Base-by-base conservation (phyloP, 2,888 invertebrate genomes). In the Anagyrus pseudococci region DNA sequence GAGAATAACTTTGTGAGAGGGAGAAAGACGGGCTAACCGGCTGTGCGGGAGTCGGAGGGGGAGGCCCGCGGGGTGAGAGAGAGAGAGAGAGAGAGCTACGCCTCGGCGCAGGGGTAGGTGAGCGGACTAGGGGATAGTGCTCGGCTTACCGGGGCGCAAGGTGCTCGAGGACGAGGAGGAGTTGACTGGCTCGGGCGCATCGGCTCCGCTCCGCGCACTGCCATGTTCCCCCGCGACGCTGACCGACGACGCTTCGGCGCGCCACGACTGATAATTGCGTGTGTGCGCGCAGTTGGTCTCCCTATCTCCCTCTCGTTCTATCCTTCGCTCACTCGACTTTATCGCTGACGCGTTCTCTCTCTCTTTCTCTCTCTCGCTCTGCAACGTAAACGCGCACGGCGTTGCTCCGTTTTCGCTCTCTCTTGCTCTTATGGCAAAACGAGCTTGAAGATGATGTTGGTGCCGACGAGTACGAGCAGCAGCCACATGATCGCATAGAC, bases 401-500 rank as follows among this genome's bases (percentile, higher is more conserved):
- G n/a, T n/a, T n/a, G n/a, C n/a, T n/a, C n/a, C n/a, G n/a, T n/a
- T n/a, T n/a, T 37, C 8, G 33, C 15, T 8, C 10, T 22, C 19
- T 25, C n/a, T n/a, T n/a, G n/a, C n/a, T n/a, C n/a, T 55, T 46
- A 65, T 8, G 66, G 52, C 19, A 58, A 40, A 4, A 64, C 20
- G 1, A 53, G 3, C 10, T 64, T 52, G 25, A 64, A 62, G 23
- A 64, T 17, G 8, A 64, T 2, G 33, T 62, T 64, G 1, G 58
- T 25, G 17, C 48, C 58, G 2, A 64, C 54, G 3, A 72, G 60
- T 6, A 70, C 62, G 23, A 72, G 41, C 13, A 74, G 44, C 0
- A 62, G 52, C 66, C 70, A 69, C 49, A 72, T 66, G 52, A 73
- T 68, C 6, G 63, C 61, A 43, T 68, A 69, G 7, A 72, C 67